Base-by-base conservation (phyloP, 2,888 invertebrate species). In the Harpagoxenus sublaevis region DNA sequence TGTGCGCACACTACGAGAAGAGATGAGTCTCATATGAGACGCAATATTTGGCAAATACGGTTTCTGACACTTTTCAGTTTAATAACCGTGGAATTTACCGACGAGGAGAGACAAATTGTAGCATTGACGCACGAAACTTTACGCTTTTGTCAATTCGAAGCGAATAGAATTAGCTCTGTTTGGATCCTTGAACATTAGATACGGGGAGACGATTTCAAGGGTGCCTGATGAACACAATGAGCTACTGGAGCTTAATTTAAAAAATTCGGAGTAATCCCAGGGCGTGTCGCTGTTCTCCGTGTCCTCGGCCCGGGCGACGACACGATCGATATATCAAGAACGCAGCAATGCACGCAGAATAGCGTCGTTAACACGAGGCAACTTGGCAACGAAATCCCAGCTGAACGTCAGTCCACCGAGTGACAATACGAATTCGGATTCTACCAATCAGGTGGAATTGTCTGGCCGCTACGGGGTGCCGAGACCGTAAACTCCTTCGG, bases 401-500 rank as follows among this genome's bases (percentile, higher is more conserved):
- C 60, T 60, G 48, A 88, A 89, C 83, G 88, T 91, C 91, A 91
- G 65, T 85, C 88, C 79, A 55, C 65, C 84, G 86, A 88, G 87
- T 88, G 89, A 91, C 92, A 92, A 93, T 91, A 89, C 90, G 92
- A 90, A 92, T 93, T 92, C 89, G 90, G 92, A 89, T 68, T 68
- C 66, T 48, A 68, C 92, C 94, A 94, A 94, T 94, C 94, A 94
- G 94, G 94, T 94, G 94, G 93, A 93, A 94, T 94, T 94, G 94
- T 94, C 89, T 86, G 89, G 84, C 93, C 84, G 23, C 93, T 78
- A 86, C 93, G 92, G 94, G 94, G 93, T 85, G 89, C 89, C 90
- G 57, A 84, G 77, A 57, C 83, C 85, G 28, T 86, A 66, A 73
- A 63, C 83, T 86, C 75, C 81, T 88, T 77, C 45, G 83, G 73